phyloP scores from a whole-genome alignment of 2,113 vertebrate species.

The Pleuronectes platessa region DNA sequence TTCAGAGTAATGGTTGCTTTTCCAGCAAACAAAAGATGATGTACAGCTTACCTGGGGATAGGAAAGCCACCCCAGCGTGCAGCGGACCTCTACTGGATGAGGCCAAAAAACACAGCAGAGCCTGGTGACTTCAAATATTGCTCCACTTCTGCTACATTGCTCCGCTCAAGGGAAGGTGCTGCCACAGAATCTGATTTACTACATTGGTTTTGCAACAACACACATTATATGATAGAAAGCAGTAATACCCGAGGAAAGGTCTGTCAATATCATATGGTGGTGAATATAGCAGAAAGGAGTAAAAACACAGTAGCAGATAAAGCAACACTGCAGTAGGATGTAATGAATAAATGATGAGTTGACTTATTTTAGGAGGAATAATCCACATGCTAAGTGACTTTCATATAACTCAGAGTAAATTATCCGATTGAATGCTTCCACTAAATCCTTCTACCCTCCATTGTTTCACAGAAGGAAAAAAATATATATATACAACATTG shows the following conservation, averaged over 20 bases:
- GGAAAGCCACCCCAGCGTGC: conserved; percentile 36
- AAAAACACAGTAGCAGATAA: neutral
- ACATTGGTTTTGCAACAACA: conserved; percentile 31
- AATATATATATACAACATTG: conserved; percentile 5
- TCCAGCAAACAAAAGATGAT: conserved; percentile 64
- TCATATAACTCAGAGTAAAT: neutral
- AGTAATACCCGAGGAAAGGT: neutral
- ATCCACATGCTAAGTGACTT: conserved; percentile 7
- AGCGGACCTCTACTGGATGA: conserved; percentile 37
- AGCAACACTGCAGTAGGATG: neutral
- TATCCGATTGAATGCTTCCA: conserved; percentile 15
- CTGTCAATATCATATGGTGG: neutral
- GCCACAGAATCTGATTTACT: conserved; percentile 49
- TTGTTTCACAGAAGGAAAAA: conserved; percentile 17
- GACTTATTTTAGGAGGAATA: conserved; percentile 21
- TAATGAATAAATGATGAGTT: conserved; percentile 19
- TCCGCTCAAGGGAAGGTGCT: conserved; percentile 50
- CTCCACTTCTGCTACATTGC: conserved; percentile 41
- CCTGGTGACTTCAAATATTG: conserved; percentile 43
- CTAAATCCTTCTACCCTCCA: conserved; percentile 8
- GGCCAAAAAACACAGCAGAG: conserved; percentile 42
- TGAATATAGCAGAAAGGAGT: neutral
- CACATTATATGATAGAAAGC: conserved; percentile 26
- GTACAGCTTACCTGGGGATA: conserved; percentile 67
- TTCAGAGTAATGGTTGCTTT: conserved; percentile 61